phyloP scores from a whole-genome alignment of 2,113 vertebrate genomes.

The Petrocephalus microphthalmus region DNA sequence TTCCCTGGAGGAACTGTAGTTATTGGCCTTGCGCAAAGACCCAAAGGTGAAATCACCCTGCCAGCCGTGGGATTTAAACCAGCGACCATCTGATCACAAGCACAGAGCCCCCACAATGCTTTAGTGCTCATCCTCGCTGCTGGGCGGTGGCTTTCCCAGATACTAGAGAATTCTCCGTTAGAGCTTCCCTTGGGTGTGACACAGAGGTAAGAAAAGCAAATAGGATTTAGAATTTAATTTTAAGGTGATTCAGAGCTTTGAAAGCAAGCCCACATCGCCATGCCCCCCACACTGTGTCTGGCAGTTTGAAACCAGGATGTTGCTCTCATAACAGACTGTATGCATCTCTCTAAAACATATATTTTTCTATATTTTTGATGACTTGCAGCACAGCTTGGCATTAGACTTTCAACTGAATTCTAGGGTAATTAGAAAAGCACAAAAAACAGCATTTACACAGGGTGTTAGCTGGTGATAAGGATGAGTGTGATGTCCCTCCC shows the following conservation, averaged over 20 bases:
- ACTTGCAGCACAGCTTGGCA: neutral
- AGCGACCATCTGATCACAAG: neutral
- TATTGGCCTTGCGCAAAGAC: neutral
- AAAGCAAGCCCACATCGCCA: neutral
- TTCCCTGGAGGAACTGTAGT: neutral
- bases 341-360: neutral
- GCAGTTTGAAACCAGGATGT: neutral
- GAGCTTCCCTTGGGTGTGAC: neutral
- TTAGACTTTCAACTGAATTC: neutral
- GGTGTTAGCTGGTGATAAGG: neutral
- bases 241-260: neutral
- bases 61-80: neutral
- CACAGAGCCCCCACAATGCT: neutral
- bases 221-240: conserved; percentile 9
- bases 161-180: neutral
- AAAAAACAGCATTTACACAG: neutral
- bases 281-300: neutral
- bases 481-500: neutral
- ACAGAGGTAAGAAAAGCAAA: neutral
- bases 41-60: neutral
- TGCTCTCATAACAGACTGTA: neutral
- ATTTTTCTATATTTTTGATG: neutral
- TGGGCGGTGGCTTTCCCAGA: neutral
- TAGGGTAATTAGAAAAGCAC: neutral
- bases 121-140: neutral